Evolutionary conservation across 1,140 invertebrate species (phyloP).

Genomic region (Temnothorax nylanderi): DNA sequence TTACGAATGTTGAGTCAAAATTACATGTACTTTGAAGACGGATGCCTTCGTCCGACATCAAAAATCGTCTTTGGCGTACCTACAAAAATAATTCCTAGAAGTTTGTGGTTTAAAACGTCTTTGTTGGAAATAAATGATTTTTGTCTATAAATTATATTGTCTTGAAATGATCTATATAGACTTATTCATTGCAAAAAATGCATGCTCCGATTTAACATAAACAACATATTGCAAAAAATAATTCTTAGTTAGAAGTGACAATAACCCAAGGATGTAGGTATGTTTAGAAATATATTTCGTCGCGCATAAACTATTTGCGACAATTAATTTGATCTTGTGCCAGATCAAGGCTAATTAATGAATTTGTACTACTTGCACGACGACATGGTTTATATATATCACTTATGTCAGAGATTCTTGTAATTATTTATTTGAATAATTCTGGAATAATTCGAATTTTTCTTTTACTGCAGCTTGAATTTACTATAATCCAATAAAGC

Average conservation of each 20-base stretch:
- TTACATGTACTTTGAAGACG: not conserved
- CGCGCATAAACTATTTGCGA: not conserved
- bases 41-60: not conserved
- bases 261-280: not conserved
- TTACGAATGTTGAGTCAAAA: slow-evolving; percentile 5
- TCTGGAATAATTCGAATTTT: not conserved
- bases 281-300: not conserved
- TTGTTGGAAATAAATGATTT: not conserved
- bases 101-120: not conserved
- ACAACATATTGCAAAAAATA: not conserved
- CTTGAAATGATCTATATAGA: not conserved
- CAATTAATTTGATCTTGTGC: not conserved
- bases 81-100: slow-evolving; percentile 25
- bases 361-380: not conserved
- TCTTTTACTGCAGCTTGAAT: not conserved
- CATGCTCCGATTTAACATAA: not conserved
- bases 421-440: slow-evolving; percentile 21
- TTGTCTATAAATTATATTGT: slow-evolving; percentile 2
- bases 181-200: not conserved
- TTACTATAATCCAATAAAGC: not conserved
- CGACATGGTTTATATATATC: no score
- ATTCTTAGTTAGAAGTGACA: not conserved
- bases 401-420: not conserved
- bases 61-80: not conserved
- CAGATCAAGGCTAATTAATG: not conserved